Evolutionary conservation across 2,797 vertebrate species (phyloP), one percentile per base, ranked within the genome.

Genomic region (Garrulus glandarius): DNA sequence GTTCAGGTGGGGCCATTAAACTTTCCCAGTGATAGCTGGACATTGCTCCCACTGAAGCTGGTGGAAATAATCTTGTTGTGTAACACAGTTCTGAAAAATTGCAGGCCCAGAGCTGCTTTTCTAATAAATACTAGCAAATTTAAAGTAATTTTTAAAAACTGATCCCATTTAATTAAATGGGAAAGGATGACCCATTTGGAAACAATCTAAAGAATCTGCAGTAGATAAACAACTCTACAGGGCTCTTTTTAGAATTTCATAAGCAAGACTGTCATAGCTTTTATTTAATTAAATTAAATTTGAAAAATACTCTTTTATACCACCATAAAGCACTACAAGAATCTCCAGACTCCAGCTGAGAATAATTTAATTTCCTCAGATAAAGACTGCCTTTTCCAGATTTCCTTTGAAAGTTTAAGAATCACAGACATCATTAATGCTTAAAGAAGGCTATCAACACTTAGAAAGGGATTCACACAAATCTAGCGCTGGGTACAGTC

Each of bases 341-440:
- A 87, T 60, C 24, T 59, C 15, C 8, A 70, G 41, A 52, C 15
- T 68, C 46, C 27, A 64, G 27, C 22, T 68, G 41, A 64, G 37
- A 82, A 74, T 50, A 77, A 89, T 89, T 92, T 56, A 76, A 95
- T 93, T 92, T 82, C 22, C 24, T 90, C 37, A 60, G n/a, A 82
- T 63, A 92, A 67, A 82, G 21, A 17, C 30, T 82, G 21, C 9
- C 15, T 91, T 89, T 83, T 50, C 34, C 65, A 43, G 22, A 60
- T 89, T 95, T 87, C 23, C 27, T 84, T 83, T 84, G 68, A 53
- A 93, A 93, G 10, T 41, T 74, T 91, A 60, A 57, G 47, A 63
- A 76, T 60, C 57, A 91, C 15, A 64, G 81, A 27, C 26, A 49
- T 9, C 27, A 68, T 53, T 85, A 71, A 74, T 53, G 13, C n/a